Base-by-base conservation (phyloP, 2,113 vertebrate species). In the Promerops cafer region DNA sequence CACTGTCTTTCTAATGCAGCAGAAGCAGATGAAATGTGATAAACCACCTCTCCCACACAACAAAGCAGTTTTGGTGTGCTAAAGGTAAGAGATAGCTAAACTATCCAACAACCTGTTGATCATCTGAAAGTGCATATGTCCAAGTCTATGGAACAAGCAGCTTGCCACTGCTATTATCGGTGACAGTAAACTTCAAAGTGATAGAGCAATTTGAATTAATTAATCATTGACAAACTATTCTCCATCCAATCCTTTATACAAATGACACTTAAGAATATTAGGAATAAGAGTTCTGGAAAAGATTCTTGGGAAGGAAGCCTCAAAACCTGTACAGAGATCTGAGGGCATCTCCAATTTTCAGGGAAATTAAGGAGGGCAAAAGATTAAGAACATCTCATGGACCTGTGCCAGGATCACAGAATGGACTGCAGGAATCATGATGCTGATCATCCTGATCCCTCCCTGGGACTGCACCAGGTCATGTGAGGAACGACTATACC, bases 381-480 rank as follows among this genome's bases (percentile, higher is more conserved):
- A 72, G 21, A 18, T 40, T 10, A 69, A 68, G 8, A 4, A 68
- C 69, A 57, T 44, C 50, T 71, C 0, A 0, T 33, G 11, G 56
- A 53, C 11, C 14, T 64, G 16, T 27, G 40, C 17, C 40, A 88
- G 28, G 42, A 64, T 13, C 31, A 49, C n/a, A 45, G 13, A 50
- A 37, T 49, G 28, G 24, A 74, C 49, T 70, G 31, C n/a, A 81
- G 44, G 19, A 87, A 63, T 50, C 11, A 30, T 16, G 13, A 64
- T 1, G 11, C 13, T 1, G 0, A 30, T 71, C 3, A 3, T 17
- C 11, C 47, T 30, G 9, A 61, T 33, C 35, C 11, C 44, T 66
- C 52, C 45, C 60, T 63, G 13, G 21, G 52, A 63, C 64, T 24
- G 47, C 47, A 89, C 3, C 21, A 66, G 6, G 7, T 64, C 26